A percentile compares a stretch with the other conserved stretches of the same genome.
Evolutionary conservation across 2,113 vertebrate genomes (phyloP).

Genomic region (Pholis gunnellus): DNA sequence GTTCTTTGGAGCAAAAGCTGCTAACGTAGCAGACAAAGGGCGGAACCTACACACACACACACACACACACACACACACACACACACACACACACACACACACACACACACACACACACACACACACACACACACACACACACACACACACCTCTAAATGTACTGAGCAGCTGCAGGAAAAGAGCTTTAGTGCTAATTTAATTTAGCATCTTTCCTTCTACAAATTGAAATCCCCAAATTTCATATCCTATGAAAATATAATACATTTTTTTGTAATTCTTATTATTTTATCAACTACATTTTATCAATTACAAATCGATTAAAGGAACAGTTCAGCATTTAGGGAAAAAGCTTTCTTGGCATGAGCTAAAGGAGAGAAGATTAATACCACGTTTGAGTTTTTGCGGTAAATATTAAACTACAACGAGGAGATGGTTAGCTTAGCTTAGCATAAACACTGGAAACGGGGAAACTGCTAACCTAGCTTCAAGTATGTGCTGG

Average conservation of each 20-base stretch:
- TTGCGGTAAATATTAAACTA: neutral
- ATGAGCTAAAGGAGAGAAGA: neutral
- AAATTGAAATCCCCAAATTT: neutral
- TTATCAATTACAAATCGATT: no score
- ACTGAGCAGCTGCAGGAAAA: slow-evolving; percentile 48
- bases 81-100: slow-evolving; percentile 18
- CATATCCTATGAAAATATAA: neutral
- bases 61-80: slow-evolving; percentile 6
- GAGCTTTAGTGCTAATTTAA: neutral
- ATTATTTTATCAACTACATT: neutral
- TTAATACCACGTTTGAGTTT: neutral
- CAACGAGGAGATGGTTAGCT: neutral
- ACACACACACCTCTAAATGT: slow-evolving; percentile 23
- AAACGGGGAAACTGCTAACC: neutral
- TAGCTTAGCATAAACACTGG: neutral
- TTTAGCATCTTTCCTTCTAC: neutral
- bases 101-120: slow-evolving; percentile 36
- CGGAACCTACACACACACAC: slow-evolving; percentile 66
- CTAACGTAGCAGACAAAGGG: slow-evolving; percentile 80
- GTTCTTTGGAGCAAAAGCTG: slow-evolving; percentile 79
- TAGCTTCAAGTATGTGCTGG: neutral
- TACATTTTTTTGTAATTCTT: neutral
- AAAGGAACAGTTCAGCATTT: neutral
- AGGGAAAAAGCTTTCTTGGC: neutral
- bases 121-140: slow-evolving; percentile 38